Conservation (phyloP, 2,797 vertebrate species). For the Poecilia velifera region DNA sequence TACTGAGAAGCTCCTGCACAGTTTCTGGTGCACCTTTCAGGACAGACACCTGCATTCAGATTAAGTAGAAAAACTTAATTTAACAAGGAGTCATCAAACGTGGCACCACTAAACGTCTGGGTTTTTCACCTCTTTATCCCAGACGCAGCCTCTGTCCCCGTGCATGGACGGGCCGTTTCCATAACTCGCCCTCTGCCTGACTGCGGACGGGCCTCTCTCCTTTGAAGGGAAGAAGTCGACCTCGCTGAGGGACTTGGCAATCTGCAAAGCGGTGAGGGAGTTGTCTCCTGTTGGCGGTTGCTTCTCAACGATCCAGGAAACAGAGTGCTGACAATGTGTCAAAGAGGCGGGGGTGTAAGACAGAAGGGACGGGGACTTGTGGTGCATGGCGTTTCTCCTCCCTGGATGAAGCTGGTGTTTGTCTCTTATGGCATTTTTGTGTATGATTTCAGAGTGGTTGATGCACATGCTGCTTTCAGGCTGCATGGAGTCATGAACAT, state of each 20-base stretch:
- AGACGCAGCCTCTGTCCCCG: conserved; percentile 65
- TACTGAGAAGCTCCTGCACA: conserved; percentile 80
- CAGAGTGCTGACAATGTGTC: conserved; percentile 47
- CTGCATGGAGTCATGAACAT: conserved; percentile 62
- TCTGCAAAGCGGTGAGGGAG: conserved; percentile 86
- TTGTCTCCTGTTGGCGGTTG: conserved; percentile 76
- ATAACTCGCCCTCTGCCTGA: conserved; percentile 59
- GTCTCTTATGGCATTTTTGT: conserved; percentile 65
- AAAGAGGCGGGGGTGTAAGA: conserved; percentile 65
- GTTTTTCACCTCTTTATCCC: conserved; percentile 79
- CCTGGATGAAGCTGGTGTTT: conserved; percentile 63
- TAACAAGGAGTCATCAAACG: not conserved
- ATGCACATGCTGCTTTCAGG: conserved; percentile 74
- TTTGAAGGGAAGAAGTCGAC: conserved; percentile 81
- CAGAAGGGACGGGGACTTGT: conserved; percentile 63
- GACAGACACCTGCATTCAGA: conserved; percentile 72
- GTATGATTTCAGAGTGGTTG: conserved; percentile 72
- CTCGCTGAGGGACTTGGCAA: conserved; percentile 85
- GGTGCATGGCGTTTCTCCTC: conserved; percentile 47
- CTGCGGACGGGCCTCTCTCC: conserved; percentile 47
- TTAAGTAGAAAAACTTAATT: conserved; percentile 20
- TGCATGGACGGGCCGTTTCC: conserved; percentile 67
- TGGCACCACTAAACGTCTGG: not conserved
- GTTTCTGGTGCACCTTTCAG: conserved; percentile 81
- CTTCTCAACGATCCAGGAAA: conserved; percentile 72